phyloP scores from a whole-genome alignment of 2,113 vertebrate genomes.

The Etia nguti region DNA sequence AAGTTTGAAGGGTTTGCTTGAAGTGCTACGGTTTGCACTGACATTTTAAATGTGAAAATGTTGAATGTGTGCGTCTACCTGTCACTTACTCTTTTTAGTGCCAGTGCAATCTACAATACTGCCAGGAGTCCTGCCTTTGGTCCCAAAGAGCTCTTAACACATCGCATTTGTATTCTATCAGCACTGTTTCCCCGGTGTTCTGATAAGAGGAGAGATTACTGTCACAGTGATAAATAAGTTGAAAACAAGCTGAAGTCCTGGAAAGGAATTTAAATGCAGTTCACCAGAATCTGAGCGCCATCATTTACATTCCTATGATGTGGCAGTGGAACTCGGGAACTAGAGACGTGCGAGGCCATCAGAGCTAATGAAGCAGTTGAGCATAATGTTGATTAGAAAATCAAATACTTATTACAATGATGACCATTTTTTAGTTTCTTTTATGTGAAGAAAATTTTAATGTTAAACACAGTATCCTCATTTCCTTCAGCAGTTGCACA shows the following conservation, averaged over 20 bases:
- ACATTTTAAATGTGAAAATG: not conserved
- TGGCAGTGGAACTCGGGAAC: not conserved
- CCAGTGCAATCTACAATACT: not conserved
- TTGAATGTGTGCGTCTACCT: not conserved
- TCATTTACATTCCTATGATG: not conserved
- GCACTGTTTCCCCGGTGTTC: not conserved
- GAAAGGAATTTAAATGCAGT: not conserved
- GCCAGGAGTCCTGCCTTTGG: not conserved
- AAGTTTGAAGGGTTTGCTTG: not conserved
- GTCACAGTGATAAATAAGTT: not conserved
- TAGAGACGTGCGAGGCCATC: accelerated
- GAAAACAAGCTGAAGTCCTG: not conserved
- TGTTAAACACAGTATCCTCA: not conserved
- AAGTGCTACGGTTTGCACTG: not conserved
- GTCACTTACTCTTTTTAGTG: not conserved
- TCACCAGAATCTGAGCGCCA: not conserved
- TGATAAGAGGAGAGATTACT: not conserved
- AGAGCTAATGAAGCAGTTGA: not conserved
- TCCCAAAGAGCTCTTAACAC: not conserved
- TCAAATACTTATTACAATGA: not conserved
- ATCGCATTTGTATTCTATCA: not conserved
- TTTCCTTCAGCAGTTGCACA: not conserved
- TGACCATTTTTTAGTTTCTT: not conserved
- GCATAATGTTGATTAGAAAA: not conserved
- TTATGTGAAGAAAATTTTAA: not conserved